Evolutionary conservation across 1,140 invertebrate genomes (phyloP), one percentile per base, ranked within the genome.

Genomic region (Zaprionus tsacasi): DNA sequence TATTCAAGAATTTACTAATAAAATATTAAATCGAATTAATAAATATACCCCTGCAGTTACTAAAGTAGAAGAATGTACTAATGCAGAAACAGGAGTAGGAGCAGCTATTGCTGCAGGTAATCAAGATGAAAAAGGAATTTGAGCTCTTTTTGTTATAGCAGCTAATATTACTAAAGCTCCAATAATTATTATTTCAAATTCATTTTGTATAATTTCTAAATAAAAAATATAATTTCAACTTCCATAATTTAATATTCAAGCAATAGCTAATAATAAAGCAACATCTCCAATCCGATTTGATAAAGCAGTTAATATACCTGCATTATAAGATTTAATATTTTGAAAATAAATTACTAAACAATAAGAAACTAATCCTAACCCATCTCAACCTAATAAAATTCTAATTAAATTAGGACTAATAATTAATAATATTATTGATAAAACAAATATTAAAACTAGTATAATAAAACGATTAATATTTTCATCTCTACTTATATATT

Each of bases 321-420:
- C 94, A 93, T 94, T 94, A 93, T 92, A 94, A 73, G 93, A 94
- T 82, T 94, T 94, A 25, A 89, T 69, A 94, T 94, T 95, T 92
- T 94, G 93, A 93, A 95, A 95, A 94, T 94, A 95, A 94, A 95
- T 94, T 48, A 95, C 93, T 93, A 95, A 94, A 93, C 93, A 94
- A 94, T 95, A 95, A 82, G 95, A 95, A 83, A 94, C 92, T 81
- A 95, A 92, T 0, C 95, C 95, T 91, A 96, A 93, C 0, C 94
- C 94, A 94, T 96, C 95, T 78, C 95, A 95, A 0, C 95, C 95
- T 90, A 96, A 93, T 91, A 96, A 93, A 94, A 96, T 95, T 88
- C 93, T 94, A 93, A 95, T 92, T 92, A 95, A 92, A 94, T 95
- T 95, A 76, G 94, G 94, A 10, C 94, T 94, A 92, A 95, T 93